Percentiles rank a stretch among this genome's conserved stretches.
These are phyloP conservation scores for Trichopoda pennipes DNA, from an alignment of 2,888 invertebrate genomes.

Conservation along the genomic window DNA sequence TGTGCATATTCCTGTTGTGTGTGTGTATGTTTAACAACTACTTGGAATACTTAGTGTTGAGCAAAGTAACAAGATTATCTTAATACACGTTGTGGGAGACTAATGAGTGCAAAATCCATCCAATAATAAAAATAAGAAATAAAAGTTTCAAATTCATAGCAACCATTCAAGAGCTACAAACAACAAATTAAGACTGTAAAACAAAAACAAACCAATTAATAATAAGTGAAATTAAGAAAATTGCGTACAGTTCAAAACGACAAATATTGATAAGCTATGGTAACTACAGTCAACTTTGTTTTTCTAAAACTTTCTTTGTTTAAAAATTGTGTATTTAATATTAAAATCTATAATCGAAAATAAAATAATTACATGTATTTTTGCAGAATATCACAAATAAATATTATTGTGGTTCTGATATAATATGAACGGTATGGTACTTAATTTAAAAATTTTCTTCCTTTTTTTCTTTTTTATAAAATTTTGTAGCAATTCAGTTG, in stretches of 20 bases:
- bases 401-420: too few relatives aligned
- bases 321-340: too few relatives aligned
- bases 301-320: too few relatives aligned
- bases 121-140: slow-evolving; percentile 61
- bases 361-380: too few relatives aligned
- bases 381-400: too few relatives aligned
- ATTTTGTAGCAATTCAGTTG: too few relatives aligned
- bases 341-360: too few relatives aligned
- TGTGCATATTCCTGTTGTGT: background rate
- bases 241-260: background rate
- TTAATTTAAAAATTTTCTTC: too few relatives aligned
- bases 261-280: background rate
- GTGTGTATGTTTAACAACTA: background rate
- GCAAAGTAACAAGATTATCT: slow-evolving; percentile 75
- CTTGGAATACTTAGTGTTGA: slow-evolving; percentile 35
- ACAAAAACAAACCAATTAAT: slow-evolving; percentile 16
- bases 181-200: slow-evolving; percentile 56
- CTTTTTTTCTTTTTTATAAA: too few relatives aligned
- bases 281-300: background rate
- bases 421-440: too few relatives aligned
- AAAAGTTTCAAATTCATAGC: slow-evolving; percentile 36
- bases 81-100: slow-evolving; percentile 81
- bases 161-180: slow-evolving; percentile 30
- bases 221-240: background rate
- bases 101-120: slow-evolving; percentile 78